These are phyloP conservation scores for Caerostris darwini DNA, from an alignment of 1,140 invertebrate species.

Conservation along the genomic window DNA sequence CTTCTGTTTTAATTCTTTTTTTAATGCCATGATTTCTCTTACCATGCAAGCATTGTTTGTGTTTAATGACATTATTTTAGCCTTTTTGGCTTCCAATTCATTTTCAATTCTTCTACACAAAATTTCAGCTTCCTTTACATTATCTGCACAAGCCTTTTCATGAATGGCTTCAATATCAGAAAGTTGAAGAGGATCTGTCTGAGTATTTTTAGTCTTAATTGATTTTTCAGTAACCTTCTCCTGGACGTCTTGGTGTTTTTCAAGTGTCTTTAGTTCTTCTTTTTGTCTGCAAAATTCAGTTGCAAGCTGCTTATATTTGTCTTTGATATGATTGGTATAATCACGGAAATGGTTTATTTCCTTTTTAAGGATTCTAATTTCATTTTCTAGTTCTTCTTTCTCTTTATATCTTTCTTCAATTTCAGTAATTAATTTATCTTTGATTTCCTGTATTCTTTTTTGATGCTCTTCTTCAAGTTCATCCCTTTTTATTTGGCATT, in stretches of 20 bases:
- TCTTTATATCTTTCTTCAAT: conserved; percentile 14
- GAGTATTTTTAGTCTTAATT: background rate
- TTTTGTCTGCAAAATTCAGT: background rate
- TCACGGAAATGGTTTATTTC: background rate
- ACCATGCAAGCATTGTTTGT: background rate
- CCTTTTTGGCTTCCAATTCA: background rate
- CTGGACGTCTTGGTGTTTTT: background rate
- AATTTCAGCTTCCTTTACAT: background rate
- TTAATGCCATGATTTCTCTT: background rate
- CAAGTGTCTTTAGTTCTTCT: background rate
- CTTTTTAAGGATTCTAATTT: conserved; percentile 3
- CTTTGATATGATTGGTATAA: background rate
- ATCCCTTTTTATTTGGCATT: background rate
- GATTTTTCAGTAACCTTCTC: background rate
- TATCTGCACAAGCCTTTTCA: background rate
- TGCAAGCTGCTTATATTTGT: background rate
- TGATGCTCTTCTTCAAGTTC: background rate
- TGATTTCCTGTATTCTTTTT: background rate
- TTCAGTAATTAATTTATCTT: background rate
- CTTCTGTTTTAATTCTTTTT: background rate
- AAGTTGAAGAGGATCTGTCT: background rate
- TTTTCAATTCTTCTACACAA: background rate
- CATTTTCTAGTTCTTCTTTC: background rate
- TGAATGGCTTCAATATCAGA: background rate
- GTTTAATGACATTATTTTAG: conserved; percentile 8